These are phyloP conservation scores for Tyto alba DNA, from an alignment of 2,113 vertebrate genomes.

Conservation along the genomic window DNA sequence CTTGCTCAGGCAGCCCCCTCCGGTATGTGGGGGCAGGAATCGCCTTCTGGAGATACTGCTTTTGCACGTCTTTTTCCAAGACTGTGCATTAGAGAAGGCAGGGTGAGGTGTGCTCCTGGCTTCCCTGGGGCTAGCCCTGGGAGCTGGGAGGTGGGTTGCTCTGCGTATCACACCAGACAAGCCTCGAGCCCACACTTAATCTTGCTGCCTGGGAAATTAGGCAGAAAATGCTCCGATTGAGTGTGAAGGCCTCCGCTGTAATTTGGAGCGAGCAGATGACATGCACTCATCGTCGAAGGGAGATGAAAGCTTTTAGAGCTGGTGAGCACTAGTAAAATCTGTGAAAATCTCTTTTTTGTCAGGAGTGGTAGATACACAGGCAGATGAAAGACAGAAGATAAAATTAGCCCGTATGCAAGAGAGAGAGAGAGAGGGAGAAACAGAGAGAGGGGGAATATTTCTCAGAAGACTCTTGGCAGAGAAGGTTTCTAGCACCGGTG, in stretches of 20 bases:
- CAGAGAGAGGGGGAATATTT: not conserved
- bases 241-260: slow-evolving; percentile 47
- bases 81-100: fast-evolving
- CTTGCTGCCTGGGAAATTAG: slow-evolving; percentile 60
- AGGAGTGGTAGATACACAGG: slow-evolving; percentile 42
- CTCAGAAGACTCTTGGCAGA: slow-evolving; percentile 4
- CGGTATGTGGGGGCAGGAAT: fast-evolving
- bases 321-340: slow-evolving; percentile 57
- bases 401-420: slow-evolving; percentile 46
- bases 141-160: not conserved
- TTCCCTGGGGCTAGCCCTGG: not conserved
- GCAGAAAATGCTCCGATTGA: slow-evolving; percentile 60
- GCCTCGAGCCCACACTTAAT: slow-evolving; percentile 28
- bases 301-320: slow-evolving; percentile 68
- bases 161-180: not conserved
- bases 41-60: fast-evolving
- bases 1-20: not conserved
- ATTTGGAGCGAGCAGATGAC: slow-evolving; percentile 63
- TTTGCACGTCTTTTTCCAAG: fast-evolving
- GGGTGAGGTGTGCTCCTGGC: not conserved
- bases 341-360: slow-evolving; percentile 58
- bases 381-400: slow-evolving; percentile 66
- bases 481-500: not conserved
- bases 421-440: not conserved
- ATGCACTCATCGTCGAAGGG: not conserved